Base-by-base conservation (phyloP, 2,888 invertebrate species). In the Odontocolon sp. region DNA sequence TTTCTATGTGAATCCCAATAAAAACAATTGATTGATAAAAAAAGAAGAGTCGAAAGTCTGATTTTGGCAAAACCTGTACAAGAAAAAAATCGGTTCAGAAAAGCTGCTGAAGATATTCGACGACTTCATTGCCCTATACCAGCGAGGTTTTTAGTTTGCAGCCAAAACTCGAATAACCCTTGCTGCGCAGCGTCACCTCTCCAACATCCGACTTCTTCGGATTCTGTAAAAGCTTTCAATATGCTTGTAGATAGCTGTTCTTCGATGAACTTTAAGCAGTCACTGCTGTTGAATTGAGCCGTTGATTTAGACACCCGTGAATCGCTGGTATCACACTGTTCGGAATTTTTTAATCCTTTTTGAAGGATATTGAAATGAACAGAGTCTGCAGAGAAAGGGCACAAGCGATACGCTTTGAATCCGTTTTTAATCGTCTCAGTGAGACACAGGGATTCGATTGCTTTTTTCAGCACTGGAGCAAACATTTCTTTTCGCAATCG, bases 371-470 rank as follows among this genome's bases (percentile, higher is more conserved):
- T 28, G 33, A 16, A 56, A 28, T 76, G 64, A n/a, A 79, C 28
- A 16, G 57, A 36, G 23, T 73, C 21, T 11, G 68, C 38, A 9
- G 72, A 59, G 42, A 76, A 73, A 9, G 73, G 76, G 56, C 16
- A 28, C 28, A 80, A 28, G 2, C 80, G 74, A 42, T 52, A 56
- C 23, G 59, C 16, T 47, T 26, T 42, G 18, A 77, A 78, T 6
- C 80, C 80, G 23, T 56, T 78, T 36, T 36, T 26, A 9, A 78
- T 28, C 40, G 42, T 70, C 23, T 67, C 28, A 16, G 33, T 47
- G 31, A n/a, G 36, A 50, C 47, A 42, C 26, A 73, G 5, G 23
- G 54, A 28, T 2, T 70, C 23, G 2, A 78, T 23, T n/a, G 74
- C 45, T 3, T 18, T 31, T 61, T 64, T 42, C 6, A 66, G 69